Evolutionary conservation across 2,113 vertebrate genomes (phyloP).

Genomic region (Picathartes gymnocephalus): DNA sequence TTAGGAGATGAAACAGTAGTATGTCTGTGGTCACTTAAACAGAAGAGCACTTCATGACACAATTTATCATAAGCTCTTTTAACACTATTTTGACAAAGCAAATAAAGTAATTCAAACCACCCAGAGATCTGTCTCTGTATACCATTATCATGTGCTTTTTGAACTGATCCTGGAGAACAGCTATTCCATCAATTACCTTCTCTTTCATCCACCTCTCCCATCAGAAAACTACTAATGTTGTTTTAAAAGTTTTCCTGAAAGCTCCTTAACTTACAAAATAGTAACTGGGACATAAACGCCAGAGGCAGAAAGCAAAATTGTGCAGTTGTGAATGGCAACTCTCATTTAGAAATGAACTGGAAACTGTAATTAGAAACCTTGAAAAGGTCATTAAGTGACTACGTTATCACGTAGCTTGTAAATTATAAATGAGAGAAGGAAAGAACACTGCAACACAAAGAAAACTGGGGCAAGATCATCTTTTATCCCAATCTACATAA

Average conservation of each 20-base stretch:
- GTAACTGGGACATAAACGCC: not conserved
- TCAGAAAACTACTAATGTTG: not conserved
- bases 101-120: not conserved
- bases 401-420: conserved; percentile 76
- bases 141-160: not conserved
- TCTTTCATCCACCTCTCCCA: not conserved
- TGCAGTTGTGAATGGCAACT: not conserved
- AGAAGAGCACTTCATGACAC: not conserved
- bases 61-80: not conserved
- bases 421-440: conserved; percentile 72
- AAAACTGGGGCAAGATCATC: conserved; percentile 27
- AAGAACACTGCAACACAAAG: conserved; percentile 68
- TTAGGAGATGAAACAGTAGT: not conserved
- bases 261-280: not conserved
- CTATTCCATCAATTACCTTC: not conserved
- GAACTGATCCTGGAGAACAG: not conserved
- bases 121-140: not conserved
- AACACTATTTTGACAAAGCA: not conserved
- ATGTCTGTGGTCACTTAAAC: not conserved
- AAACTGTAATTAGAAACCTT: conserved; percentile 79
- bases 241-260: not conserved
- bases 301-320: not conserved
- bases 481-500: conserved; percentile 42
- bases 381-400: conserved; percentile 65
- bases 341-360: conserved; percentile 61